Percentiles rank a stretch among this genome's conserved stretches.
Conservation (phyloP, 92 coral and sea anemone genomes). For the Heliopora coerulea region DNA sequence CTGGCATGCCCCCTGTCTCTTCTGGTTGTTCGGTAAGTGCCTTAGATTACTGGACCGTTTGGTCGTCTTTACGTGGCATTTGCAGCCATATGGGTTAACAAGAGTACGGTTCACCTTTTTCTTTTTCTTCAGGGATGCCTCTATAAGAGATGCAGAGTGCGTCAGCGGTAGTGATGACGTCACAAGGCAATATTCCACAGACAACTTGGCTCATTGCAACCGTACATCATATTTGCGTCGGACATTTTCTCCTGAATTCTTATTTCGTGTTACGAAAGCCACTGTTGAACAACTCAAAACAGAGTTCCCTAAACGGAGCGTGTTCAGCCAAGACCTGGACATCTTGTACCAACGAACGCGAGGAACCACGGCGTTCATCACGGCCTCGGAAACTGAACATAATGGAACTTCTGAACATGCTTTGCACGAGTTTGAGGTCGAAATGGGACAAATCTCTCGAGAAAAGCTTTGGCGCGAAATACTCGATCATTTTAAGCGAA, state of each 20-base stretch:
- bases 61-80: too few relatives aligned
- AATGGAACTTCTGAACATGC: slow-evolving; percentile 38
- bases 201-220: background rate
- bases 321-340: slow-evolving; percentile 59
- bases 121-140: background rate
- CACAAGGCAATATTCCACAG: background rate
- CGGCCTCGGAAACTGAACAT: slow-evolving; percentile 35
- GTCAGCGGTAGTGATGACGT: background rate
- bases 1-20: slow-evolving; percentile 80
- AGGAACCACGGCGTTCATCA: slow-evolving; percentile 33
- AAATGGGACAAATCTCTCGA: slow-evolving; percentile 28
- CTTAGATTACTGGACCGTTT: too few relatives aligned
- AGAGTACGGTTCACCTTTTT: background rate
- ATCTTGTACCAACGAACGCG: slow-evolving; percentile 22
- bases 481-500: slow-evolving; percentile 79
- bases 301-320: slow-evolving; percentile 14
- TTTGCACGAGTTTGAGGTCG: slow-evolving; percentile 5
- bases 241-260: slow-evolving; percentile 5
- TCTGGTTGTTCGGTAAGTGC: slow-evolving; percentile 67
- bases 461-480: slow-evolving; percentile 80
- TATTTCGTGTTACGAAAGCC: slow-evolving; percentile 16
- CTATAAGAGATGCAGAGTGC: background rate
- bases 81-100: too few relatives aligned
- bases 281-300: slow-evolving; percentile 13
- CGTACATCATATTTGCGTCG: slow-evolving; percentile 5